Conservation (phyloP, 1,140 invertebrate species). For the Pseudomyrmex concolor region DNA sequence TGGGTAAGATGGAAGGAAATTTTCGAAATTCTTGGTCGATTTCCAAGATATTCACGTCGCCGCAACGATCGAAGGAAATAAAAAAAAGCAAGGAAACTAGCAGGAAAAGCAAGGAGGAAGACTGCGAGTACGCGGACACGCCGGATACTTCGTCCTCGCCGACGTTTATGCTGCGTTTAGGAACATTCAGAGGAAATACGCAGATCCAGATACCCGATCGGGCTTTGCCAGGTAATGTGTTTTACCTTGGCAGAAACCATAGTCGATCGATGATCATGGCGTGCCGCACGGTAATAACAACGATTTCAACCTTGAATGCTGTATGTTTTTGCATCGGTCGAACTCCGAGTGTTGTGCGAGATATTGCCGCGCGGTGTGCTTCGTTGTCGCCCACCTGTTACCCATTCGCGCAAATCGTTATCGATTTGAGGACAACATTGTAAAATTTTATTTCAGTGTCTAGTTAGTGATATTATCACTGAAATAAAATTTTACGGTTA, state of each 20-base stretch:
- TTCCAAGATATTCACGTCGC: background rate
- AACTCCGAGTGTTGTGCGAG: background rate
- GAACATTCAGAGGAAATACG: background rate
- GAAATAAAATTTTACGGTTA: too few species aligned
- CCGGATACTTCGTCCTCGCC: background rate
- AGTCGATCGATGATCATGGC: constrained; percentile 48
- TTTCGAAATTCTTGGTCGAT: background rate
- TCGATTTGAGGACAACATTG: background rate
- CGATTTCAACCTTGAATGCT: constrained; percentile 38
- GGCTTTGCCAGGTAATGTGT: constrained; percentile 2
- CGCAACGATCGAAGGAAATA: background rate
- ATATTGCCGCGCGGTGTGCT: constrained; percentile 24
- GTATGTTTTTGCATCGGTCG: constrained; percentile 31
- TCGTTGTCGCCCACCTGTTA: constrained; percentile 50
- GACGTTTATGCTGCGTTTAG: background rate
- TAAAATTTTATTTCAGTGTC: too few species aligned
- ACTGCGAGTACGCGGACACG: too few species aligned
- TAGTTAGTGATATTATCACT: too few species aligned
- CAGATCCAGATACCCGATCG: constrained; percentile 1
- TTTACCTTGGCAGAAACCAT: constrained; percentile 38
- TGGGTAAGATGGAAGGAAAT: background rate
- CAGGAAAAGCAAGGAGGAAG: too few species aligned
- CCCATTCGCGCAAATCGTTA: constrained; percentile 19
- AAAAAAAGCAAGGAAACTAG: background rate
- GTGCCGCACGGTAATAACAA: constrained; percentile 46